phyloP scores from a whole-genome alignment of 2,888 invertebrate genomes.

The Drosophila limbata region DNA sequence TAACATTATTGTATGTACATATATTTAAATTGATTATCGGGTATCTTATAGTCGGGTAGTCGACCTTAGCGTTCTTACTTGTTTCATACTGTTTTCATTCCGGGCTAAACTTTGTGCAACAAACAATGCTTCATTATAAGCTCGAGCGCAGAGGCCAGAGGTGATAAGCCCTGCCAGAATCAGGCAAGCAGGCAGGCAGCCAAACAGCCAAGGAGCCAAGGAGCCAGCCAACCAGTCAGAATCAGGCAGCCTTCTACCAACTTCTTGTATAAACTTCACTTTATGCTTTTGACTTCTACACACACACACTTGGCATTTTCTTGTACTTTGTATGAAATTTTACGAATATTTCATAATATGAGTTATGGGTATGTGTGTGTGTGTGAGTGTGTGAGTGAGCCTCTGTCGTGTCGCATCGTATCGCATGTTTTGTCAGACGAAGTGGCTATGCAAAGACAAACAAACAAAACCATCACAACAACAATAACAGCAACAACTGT shows the following conservation, averaged over 20 bases:
- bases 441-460: slow-evolving; percentile 75
- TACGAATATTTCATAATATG: slow-evolving; percentile 75
- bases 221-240: slow-evolving; percentile 25
- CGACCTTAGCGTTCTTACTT: background rate
- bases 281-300: slow-evolving; percentile 67
- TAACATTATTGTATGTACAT: no score
- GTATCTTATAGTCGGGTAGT: background rate
- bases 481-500: slow-evolving; percentile 27
- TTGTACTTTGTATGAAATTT: slow-evolving; percentile 78
- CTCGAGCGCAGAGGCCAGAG: slow-evolving; percentile 67
- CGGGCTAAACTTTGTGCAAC: slow-evolving; percentile 73
- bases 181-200: slow-evolving; percentile 46
- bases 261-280: slow-evolving; percentile 78
- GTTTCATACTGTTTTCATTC: slow-evolving; percentile 59
- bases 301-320: slow-evolving; percentile 53
- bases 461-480: slow-evolving; percentile 44
- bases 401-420: slow-evolving; percentile 63
- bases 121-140: slow-evolving; percentile 81
- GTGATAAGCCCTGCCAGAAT: slow-evolving; percentile 78
- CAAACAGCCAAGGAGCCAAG: slow-evolving; percentile 21
- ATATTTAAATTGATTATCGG: background rate
- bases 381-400: slow-evolving; percentile 12
- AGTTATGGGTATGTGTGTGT: slow-evolving; percentile 49
- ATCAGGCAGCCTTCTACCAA: slow-evolving; percentile 35
- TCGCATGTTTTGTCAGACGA: slow-evolving; percentile 77